These are phyloP conservation scores for Siphonodentalium dalli DNA, from an alignment of 2,888 invertebrate species.

Conservation along the genomic window DNA sequence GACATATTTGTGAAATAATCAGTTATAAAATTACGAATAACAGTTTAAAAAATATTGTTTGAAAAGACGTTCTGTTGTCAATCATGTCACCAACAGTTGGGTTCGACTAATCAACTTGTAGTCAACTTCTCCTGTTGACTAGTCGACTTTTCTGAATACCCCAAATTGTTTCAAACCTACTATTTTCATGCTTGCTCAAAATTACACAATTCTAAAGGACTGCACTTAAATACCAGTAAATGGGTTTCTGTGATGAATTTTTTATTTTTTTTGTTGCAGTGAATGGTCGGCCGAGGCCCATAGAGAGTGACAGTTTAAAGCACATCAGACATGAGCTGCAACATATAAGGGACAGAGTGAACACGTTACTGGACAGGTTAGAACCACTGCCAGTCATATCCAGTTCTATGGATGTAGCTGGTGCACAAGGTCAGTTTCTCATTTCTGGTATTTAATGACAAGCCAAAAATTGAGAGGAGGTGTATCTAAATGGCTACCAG, in stretches of 20 bases:
- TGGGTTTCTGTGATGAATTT: neutral
- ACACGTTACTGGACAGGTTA: constrained; percentile 70
- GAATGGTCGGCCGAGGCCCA: constrained; percentile 61
- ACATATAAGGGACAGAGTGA: constrained; percentile 71
- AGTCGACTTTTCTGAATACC: too few species aligned
- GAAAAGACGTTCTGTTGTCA: too few species aligned
- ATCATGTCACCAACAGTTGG: too few species aligned
- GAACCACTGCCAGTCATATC: constrained; percentile 57
- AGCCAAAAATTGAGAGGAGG: too few species aligned
- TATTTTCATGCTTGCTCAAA: too few species aligned
- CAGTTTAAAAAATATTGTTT: too few species aligned
- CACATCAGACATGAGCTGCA: constrained; percentile 68
- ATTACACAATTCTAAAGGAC: neutral
- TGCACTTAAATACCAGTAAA: neutral
- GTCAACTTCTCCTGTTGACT: too few species aligned
- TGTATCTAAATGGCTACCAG: too few species aligned
- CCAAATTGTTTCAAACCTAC: too few species aligned
- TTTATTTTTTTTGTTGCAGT: constrained; percentile 49
- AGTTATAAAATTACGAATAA: too few species aligned
- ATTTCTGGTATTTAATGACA: neutral
- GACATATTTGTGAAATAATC: too few species aligned
- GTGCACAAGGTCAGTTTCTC: neutral
- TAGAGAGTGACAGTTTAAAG: constrained; percentile 66
- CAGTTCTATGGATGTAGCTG: constrained; percentile 10
- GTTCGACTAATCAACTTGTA: too few species aligned